phyloP scores from a whole-genome alignment of 2,797 vertebrate genomes.

The Tangara arthus region DNA sequence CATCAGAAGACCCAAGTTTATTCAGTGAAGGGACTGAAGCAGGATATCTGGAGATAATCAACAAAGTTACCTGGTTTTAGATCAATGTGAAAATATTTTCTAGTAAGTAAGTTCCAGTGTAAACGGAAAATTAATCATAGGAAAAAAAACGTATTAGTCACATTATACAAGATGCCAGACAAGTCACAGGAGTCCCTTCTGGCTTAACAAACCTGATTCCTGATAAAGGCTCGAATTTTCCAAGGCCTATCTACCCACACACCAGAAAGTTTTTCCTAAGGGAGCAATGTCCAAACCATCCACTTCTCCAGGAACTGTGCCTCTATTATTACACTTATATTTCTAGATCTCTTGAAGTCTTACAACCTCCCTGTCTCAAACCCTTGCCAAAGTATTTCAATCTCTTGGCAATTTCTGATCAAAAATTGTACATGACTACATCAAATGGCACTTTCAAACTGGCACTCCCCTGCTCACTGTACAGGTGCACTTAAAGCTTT shows the following conservation, averaged over 20 bases:
- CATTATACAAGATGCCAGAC: not conserved
- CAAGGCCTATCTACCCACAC: not conserved
- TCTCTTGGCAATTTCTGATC: not conserved
- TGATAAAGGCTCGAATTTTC: not conserved
- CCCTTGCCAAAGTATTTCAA: not conserved
- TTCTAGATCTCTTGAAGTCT: not conserved
- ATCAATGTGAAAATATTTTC: not conserved
- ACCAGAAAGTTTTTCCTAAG: not conserved
- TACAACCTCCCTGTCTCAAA: not conserved
- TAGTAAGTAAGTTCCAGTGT: not conserved
- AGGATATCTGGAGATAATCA: not conserved
- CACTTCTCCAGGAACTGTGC: not conserved
- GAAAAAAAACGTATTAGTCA: not conserved
- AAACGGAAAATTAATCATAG: not conserved
- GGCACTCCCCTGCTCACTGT: not conserved
- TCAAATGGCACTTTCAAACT: not conserved
- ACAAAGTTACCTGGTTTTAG: not conserved
- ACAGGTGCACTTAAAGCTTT: not conserved
- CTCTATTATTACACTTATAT: not conserved
- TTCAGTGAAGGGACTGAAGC: not conserved
- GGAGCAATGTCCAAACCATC: not conserved
- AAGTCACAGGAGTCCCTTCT: not conserved
- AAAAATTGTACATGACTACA: not conserved
- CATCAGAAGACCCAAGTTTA: not conserved
- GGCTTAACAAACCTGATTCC: not conserved